phyloP scores from a whole-genome alignment of 2,888 invertebrate genomes.

The Drosophila borborema region DNA sequence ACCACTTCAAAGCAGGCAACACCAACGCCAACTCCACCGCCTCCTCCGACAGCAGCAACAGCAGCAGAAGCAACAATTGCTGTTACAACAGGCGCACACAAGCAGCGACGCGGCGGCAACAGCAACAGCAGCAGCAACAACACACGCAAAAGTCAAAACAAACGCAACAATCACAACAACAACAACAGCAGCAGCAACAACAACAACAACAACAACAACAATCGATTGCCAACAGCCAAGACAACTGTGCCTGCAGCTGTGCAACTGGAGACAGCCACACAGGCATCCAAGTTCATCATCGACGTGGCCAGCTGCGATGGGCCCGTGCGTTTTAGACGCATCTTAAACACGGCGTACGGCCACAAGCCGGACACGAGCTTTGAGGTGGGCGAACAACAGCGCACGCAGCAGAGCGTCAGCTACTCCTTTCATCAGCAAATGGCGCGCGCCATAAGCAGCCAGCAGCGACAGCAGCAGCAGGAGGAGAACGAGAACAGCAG shows the following conservation, averaged over 20 bases:
- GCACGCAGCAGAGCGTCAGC: conserved; percentile 84
- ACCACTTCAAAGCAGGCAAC: conserved; percentile 17
- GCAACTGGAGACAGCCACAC: conserved; percentile 53
- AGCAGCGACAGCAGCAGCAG: conserved; percentile 80
- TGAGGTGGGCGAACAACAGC: conserved; percentile 61
- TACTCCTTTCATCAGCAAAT: conserved; percentile 85
- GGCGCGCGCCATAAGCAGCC: conserved; percentile 84
- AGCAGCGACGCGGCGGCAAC: conserved; percentile 24
- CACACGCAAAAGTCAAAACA: conserved; percentile 23
- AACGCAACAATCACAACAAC: conserved; percentile 17
- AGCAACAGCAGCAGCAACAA: conserved; percentile 2
- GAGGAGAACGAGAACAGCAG: conserved; percentile 60
- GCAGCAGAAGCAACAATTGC: conserved; percentile 15
- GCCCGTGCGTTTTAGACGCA: conserved; percentile 93
- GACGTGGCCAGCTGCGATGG: conserved; percentile 97
- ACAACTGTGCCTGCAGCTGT: conserved; percentile 36
- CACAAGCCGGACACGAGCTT: conserved; percentile 83
- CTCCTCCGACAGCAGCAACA: not conserved
- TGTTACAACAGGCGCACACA: conserved; percentile 11
- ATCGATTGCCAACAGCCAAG: conserved; percentile 22
- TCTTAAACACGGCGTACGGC: conserved; percentile 92
- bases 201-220: conserved; percentile 11
- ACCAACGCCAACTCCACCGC: not conserved
- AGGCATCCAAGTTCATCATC: conserved; percentile 87
- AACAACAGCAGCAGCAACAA: conserved; percentile 1